Conservation (phyloP, 2,113 vertebrate species). For the Syrrhaptes paradoxus region DNA sequence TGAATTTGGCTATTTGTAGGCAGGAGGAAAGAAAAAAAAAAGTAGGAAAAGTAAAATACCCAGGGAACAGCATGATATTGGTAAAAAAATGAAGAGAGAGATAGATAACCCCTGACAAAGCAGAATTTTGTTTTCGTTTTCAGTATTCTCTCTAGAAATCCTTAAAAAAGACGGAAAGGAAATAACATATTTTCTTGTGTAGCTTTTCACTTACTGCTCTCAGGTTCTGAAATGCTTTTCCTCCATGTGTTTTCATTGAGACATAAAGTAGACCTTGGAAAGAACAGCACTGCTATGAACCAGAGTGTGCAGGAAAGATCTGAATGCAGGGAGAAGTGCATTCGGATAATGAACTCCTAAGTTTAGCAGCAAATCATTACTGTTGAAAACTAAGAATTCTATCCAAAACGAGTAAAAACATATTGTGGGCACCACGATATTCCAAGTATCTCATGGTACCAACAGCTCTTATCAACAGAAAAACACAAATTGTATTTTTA, state of each 20-base stretch:
- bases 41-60: neutral
- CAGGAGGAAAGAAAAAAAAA: neutral
- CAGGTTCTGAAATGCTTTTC: neutral
- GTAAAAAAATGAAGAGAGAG: neutral
- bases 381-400: neutral
- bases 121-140: neutral
- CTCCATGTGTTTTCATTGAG: neutral
- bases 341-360: neutral
- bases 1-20: neutral
- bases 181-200: neutral
- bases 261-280: neutral
- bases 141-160: neutral
- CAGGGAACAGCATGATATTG: neutral
- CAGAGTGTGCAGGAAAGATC: neutral
- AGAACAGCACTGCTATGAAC: neutral
- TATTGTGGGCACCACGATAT: neutral
- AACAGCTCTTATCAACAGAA: constrained; percentile 9
- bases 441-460: neutral
- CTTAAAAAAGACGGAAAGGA: fast-evolving
- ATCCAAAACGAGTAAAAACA: neutral
- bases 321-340: neutral
- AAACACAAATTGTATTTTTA: constrained; percentile 64
- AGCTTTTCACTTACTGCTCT: neutral
- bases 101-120: constrained; percentile 18
- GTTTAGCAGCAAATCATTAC: neutral